Evolutionary conservation across 92 coral and sea anemone genomes (phyloP).

Genomic region (Zoanthus sansibaricus): DNA sequence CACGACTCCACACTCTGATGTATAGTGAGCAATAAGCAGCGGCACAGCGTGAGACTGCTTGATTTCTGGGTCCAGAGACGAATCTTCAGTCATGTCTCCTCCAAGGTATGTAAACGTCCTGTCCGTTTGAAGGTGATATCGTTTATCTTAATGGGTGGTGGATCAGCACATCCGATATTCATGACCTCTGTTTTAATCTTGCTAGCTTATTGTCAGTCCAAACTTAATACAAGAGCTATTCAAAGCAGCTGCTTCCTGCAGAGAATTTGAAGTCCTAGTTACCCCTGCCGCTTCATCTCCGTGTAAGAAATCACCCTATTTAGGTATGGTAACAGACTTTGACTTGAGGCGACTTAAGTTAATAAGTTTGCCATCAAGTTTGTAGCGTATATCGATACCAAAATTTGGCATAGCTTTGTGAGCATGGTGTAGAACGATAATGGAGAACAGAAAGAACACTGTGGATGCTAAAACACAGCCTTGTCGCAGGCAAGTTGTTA

Average conservation of each 20-base stretch:
- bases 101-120: slow-evolving; percentile 31
- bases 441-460: not conserved
- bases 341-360: not conserved
- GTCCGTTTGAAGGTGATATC: slow-evolving; percentile 6
- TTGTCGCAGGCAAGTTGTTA: too few species aligned
- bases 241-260: not conserved
- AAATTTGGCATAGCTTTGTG: not conserved
- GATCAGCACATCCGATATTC: too few species aligned
- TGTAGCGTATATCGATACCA: not conserved
- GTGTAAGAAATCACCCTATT: not conserved
- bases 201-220: not conserved
- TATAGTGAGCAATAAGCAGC: not conserved
- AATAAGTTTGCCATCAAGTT: not conserved
- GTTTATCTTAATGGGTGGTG: slow-evolving; percentile 7
- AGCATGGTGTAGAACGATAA: not conserved
- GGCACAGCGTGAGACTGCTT: not conserved
- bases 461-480: too few species aligned
- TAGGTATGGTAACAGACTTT: not conserved
- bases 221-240: not conserved
- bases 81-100: slow-evolving; percentile 14
- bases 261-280: not conserved
- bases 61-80: not conserved
- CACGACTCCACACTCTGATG: too few species aligned
- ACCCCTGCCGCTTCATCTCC: not conserved
- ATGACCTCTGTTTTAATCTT: slow-evolving; percentile 2